Conservation (phyloP, 2,797 vertebrate genomes). For the Hydrocynus forskahlii region DNA sequence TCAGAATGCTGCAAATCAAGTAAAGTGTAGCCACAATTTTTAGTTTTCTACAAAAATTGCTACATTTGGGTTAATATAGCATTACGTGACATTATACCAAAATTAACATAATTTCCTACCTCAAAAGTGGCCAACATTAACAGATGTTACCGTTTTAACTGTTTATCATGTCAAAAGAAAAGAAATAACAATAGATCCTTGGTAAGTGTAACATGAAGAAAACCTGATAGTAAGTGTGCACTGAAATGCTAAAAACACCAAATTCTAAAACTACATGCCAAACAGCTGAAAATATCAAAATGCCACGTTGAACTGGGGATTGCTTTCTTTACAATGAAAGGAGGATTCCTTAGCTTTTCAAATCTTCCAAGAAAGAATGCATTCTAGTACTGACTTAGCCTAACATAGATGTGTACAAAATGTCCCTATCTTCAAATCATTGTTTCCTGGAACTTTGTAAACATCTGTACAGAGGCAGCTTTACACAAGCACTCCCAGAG, state of each 20-base stretch:
- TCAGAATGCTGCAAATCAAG: not conserved
- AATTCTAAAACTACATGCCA: not conserved
- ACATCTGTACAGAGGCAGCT: slow-evolving; percentile 9
- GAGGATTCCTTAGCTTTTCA: not conserved
- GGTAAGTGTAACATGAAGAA: not conserved
- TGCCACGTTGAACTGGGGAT: not conserved
- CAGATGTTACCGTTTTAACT: no score
- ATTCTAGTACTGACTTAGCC: not conserved
- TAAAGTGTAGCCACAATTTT: not conserved
- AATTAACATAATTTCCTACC: not conserved
- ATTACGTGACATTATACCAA: no score
- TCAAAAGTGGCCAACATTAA: not conserved
- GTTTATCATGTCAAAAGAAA: no score
- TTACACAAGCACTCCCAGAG: not conserved
- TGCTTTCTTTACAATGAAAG: not conserved
- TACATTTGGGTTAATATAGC: no score
- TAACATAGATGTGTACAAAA: slow-evolving; percentile 16
- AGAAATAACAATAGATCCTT: no score
- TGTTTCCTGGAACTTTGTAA: not conserved
- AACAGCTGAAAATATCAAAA: not conserved
- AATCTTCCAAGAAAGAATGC: not conserved
- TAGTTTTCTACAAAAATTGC: no score
- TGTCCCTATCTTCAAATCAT: not conserved
- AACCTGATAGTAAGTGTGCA: not conserved
- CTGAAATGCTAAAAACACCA: not conserved